Evolutionary conservation across 2,113 vertebrate genomes (phyloP), one percentile per base, ranked within the genome.

Genomic region (Cyprinus carpio): DNA sequence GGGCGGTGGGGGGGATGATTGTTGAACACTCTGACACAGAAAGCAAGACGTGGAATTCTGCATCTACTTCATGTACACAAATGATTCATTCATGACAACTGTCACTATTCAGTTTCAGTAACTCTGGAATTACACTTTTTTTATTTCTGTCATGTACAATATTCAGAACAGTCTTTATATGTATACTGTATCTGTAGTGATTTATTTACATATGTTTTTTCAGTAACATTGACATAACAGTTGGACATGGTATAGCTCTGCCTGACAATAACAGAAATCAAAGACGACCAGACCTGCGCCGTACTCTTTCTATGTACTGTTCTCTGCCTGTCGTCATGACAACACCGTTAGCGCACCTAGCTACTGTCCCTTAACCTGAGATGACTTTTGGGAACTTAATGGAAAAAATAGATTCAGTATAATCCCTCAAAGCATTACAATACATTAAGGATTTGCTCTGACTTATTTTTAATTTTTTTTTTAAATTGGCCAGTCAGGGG

Each of bases 1-100:
- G 84, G 83, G n/a, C n/a, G n/a, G n/a, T n/a, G n/a, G 85, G 82
- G n/a, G n/a, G 43, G 51, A 67, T 85, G 80, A 87, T 76, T 76
- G 75, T 76, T 54, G 43, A 76, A 76, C 75, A 87, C 85, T 85
- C 76, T 89, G 83, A 80, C 80, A 83, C 51, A 85, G 34, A 78
- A 76, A 83, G 72, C 15, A 49, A 46, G 75, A 49, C 6, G 25
- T 71, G 23, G 27, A 72, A 76, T 76, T 76, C 27, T 43, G 40
- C 71, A 74, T 46, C 71, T 46, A 46, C 67, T 71, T 40, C 34
- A 49, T 49, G 43, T 49, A 54, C 75, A 54, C 46, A 49, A 31
- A 54, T 49, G 1, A 29, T 76, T 20, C 9, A 29, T 76, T 20
- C 9, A 20, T 9, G 7, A 76, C 74, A 51, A 8, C 4, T 27